phyloP scores from a whole-genome alignment of 2,888 invertebrate species.

The Drosophila neotestacea region DNA sequence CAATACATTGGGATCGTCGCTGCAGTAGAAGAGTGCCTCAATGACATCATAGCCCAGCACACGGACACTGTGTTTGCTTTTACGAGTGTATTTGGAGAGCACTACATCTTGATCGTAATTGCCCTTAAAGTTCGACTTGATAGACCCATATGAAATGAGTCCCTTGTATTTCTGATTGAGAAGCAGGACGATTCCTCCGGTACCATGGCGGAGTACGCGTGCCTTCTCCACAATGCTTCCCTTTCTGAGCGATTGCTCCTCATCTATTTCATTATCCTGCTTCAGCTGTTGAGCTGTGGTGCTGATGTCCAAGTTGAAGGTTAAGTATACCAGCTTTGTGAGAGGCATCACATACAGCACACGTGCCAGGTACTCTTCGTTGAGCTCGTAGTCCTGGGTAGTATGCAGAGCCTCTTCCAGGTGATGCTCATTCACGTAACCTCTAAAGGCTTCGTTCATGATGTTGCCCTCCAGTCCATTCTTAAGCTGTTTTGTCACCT shows the following conservation, averaged over 20 bases:
- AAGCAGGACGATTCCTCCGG: slow-evolving; percentile 84
- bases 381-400: slow-evolving; percentile 83
- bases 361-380: slow-evolving; percentile 87
- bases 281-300: neutral
- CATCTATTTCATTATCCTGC: neutral
- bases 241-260: slow-evolving; percentile 78
- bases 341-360: slow-evolving; percentile 90
- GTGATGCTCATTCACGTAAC: slow-evolving; percentile 84
- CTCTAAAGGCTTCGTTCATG: slow-evolving; percentile 85
- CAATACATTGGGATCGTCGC: slow-evolving; percentile 87
- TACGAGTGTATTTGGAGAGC: slow-evolving; percentile 82
- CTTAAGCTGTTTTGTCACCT: slow-evolving; percentile 83
- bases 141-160: slow-evolving; percentile 80
- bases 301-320: slow-evolving; percentile 81
- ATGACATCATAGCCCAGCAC: slow-evolving; percentile 89
- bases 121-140: slow-evolving; percentile 79
- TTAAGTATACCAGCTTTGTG: slow-evolving; percentile 89
- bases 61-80: slow-evolving; percentile 86
- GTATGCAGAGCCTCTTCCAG: slow-evolving; percentile 81
- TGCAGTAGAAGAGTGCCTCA: slow-evolving; percentile 89
- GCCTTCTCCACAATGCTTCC: slow-evolving; percentile 88
- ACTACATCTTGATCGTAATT: slow-evolving; percentile 85
- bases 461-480: slow-evolving; percentile 86
- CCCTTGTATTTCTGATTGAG: slow-evolving; percentile 81
- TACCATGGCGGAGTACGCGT: slow-evolving; percentile 85